A percentile compares a stretch with the other conserved stretches of the same genome.
These are phyloP conservation scores for Drosophila longiperda DNA, from an alignment of 2,888 invertebrate species.

Conservation along the genomic window DNA sequence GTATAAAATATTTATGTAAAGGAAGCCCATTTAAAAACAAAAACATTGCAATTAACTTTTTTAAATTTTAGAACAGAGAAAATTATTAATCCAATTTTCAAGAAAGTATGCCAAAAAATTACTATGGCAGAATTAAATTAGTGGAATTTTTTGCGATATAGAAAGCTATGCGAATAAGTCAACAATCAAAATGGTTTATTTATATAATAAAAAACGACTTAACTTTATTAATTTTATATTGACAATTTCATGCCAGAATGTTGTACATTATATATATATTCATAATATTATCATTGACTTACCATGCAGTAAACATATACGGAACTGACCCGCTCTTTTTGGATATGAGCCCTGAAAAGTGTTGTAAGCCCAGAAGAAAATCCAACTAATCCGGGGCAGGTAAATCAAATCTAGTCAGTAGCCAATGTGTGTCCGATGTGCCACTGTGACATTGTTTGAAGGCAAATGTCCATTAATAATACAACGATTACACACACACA, in stretches of 20 bases:
- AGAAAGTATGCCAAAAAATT: background rate
- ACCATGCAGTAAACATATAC: background rate
- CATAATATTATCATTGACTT: background rate
- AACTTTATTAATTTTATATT: background rate
- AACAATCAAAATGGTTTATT: background rate
- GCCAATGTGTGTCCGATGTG: slow-evolving; percentile 40
- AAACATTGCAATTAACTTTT: background rate
- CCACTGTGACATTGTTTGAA: slow-evolving; percentile 70
- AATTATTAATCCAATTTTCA: background rate
- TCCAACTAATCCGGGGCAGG: slow-evolving; percentile 62
- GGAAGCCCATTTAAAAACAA: background rate
- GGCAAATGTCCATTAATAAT: slow-evolving; percentile 70
- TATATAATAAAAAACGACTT: background rate
- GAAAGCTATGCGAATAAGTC: background rate
- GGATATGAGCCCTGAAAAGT: slow-evolving; percentile 38
- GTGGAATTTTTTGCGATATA: background rate
- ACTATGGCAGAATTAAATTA: background rate
- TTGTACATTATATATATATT: background rate
- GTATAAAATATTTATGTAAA: background rate
- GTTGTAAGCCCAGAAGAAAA: slow-evolving; percentile 46
- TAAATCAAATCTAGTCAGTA: slow-evolving; percentile 50
- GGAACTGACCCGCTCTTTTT: slow-evolving; percentile 14
- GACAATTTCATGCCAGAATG: background rate
- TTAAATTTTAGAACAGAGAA: background rate
- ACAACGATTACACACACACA: slow-evolving; percentile 66